Evolutionary conservation across 2,113 vertebrate genomes (phyloP).

Genomic region (Pygoscelis antarcticus): DNA sequence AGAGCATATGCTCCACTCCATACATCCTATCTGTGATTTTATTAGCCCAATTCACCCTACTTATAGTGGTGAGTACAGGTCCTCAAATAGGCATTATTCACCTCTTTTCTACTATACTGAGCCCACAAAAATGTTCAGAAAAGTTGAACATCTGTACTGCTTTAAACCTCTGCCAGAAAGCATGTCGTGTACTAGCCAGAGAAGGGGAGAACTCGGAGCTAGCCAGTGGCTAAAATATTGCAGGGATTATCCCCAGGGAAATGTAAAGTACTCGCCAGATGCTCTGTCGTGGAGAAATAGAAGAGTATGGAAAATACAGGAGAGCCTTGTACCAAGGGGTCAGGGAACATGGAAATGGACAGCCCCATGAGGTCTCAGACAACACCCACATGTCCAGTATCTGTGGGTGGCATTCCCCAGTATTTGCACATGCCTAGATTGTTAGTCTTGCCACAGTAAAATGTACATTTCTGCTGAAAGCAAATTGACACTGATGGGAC

Average conservation of each 20-base stretch:
- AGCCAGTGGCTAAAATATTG: neutral
- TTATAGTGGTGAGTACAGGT: neutral
- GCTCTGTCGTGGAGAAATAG: neutral
- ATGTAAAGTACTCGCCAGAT: neutral
- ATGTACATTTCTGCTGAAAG: neutral
- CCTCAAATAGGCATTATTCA: neutral
- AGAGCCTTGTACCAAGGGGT: neutral
- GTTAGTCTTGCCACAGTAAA: neutral
- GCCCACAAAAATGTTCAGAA: neutral
- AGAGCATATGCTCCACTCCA: slow-evolving; percentile 42
- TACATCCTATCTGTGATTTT: neutral
- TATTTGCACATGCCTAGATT: neutral
- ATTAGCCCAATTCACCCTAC: neutral
- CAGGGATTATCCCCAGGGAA: neutral
- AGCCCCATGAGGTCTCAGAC: neutral
- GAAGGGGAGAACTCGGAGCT: neutral
- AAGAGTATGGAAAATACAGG: neutral
- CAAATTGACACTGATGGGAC: neutral
- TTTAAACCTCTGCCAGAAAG: neutral
- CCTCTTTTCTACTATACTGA: neutral
- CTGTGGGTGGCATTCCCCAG: neutral
- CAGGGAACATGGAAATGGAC: neutral
- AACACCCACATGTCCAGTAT: neutral
- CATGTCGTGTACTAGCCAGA: neutral
- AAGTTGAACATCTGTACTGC: neutral